Conservation (phyloP, 2,888 invertebrate genomes). For the Microchrysa polita region DNA sequence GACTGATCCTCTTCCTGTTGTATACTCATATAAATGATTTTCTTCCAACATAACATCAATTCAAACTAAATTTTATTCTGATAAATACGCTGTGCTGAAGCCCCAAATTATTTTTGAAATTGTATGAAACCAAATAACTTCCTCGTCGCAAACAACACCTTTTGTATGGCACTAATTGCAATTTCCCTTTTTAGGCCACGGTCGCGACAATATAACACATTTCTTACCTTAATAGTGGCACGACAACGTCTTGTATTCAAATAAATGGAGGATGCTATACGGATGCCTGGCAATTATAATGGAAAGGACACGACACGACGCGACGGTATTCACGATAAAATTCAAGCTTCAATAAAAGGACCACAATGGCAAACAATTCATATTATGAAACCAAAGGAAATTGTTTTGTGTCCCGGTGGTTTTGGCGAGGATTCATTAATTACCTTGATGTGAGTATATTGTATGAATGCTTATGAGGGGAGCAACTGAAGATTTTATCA, state of each 20-base stretch:
- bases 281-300: constrained; percentile 17
- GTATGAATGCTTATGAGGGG: not conserved
- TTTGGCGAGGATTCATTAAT: constrained; percentile 40
- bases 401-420: not conserved
- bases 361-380: constrained; percentile 5
- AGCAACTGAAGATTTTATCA: not conserved
- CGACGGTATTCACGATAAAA: constrained; percentile 10
- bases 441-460: constrained; percentile 11
- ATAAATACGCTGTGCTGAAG: constrained; percentile 4
- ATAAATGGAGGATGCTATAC: constrained; percentile 29
- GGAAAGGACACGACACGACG: constrained; percentile 30
- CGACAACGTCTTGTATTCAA: constrained; percentile 42
- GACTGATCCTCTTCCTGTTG: not conserved
- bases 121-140: constrained; percentile 44
- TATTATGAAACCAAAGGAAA: not conserved
- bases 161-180: constrained; percentile 45
- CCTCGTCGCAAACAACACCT: constrained; percentile 44
- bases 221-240: not conserved
- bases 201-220: constrained; percentile 29
- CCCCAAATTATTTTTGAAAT: constrained; percentile 29
- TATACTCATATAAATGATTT: not conserved
- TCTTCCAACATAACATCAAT: not conserved
- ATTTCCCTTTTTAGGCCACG: constrained; percentile 42
- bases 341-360: constrained; percentile 1
- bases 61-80: constrained; percentile 22